Percentiles rank a stretch among this genome's conserved stretches.
These are phyloP conservation scores for Sphinx pinastri DNA, from an alignment of 2,888 invertebrate species.

Conservation along the genomic window DNA sequence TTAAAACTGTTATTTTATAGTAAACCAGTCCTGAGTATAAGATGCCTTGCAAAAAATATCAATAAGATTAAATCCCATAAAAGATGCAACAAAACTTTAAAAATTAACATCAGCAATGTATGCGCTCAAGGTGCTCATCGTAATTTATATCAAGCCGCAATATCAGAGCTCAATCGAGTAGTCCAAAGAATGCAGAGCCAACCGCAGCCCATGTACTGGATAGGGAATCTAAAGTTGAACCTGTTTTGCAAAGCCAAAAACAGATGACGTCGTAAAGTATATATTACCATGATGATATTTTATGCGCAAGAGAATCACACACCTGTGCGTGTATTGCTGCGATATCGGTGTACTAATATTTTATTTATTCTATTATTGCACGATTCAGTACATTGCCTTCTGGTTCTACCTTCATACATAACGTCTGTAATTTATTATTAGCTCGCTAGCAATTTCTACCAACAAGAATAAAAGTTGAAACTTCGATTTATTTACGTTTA, in stretches of 20 bases:
- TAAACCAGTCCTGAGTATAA: not conserved
- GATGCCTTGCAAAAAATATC: not conserved
- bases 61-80: not conserved
- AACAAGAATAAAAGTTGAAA: conserved; percentile 13
- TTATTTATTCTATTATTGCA: conserved; percentile 13
- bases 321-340: conserved; percentile 1
- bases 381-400: not conserved
- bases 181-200: conserved; percentile 65
- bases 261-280: conserved; percentile 15
- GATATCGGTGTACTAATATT: conserved; percentile 11
- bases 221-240: conserved; percentile 70
- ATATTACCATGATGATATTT: conserved; percentile 26
- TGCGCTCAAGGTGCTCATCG: not conserved
- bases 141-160: conserved; percentile 61
- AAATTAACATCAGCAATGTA: conserved; percentile 2
- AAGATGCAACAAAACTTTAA: not conserved
- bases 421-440: not conserved
- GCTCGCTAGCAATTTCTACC: not conserved
- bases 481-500: not conserved
- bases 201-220: conserved; percentile 55
- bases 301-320: conserved; percentile 11
- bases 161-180: conserved; percentile 65
- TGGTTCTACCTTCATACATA: not conserved
- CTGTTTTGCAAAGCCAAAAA: conserved; percentile 53
- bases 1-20: not conserved